Evolutionary conservation across 2,113 vertebrate species (phyloP).

Genomic region (Anguilla rostrata): DNA sequence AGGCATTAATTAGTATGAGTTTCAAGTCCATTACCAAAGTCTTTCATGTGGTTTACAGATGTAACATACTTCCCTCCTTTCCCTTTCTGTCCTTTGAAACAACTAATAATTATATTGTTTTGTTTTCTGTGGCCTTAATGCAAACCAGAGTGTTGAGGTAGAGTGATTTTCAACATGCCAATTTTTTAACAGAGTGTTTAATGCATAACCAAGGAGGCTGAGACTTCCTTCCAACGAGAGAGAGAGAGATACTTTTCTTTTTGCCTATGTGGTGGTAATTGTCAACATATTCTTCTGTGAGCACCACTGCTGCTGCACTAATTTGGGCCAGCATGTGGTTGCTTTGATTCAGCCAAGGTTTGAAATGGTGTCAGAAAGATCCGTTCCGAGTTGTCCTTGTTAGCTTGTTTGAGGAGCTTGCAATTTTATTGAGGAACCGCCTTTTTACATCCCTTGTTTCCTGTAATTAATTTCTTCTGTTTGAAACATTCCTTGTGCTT

Average conservation of each 20-base stretch:
- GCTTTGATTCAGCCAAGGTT: slow-evolving; percentile 62
- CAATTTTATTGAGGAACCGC: slow-evolving; percentile 40
- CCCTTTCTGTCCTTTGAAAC: slow-evolving; percentile 45
- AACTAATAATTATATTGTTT: slow-evolving; percentile 54
- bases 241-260: not conserved
- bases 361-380: slow-evolving; percentile 54
- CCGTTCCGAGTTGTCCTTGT: slow-evolving; percentile 44
- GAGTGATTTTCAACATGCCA: slow-evolving; percentile 51
- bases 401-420: slow-evolving; percentile 53
- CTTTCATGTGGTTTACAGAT: slow-evolving; percentile 69
- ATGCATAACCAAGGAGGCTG: slow-evolving; percentile 48
- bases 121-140: slow-evolving; percentile 68
- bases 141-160: slow-evolving; percentile 64
- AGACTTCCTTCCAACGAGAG: slow-evolving; percentile 48
- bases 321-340: slow-evolving; percentile 49
- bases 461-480: slow-evolving; percentile 31
- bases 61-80: slow-evolving; percentile 45
- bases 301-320: slow-evolving; percentile 28
- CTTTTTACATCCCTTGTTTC: slow-evolving; percentile 21
- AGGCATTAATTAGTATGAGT: slow-evolving; percentile 57
- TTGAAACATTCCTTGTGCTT: slow-evolving; percentile 14
- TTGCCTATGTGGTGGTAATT: slow-evolving; percentile 40
- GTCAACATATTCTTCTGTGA: slow-evolving; percentile 41
- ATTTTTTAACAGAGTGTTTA: slow-evolving; percentile 34
- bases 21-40: slow-evolving; percentile 59